Base-by-base conservation (phyloP, 2,113 vertebrate species). In the Phyllostomus discolor region DNA sequence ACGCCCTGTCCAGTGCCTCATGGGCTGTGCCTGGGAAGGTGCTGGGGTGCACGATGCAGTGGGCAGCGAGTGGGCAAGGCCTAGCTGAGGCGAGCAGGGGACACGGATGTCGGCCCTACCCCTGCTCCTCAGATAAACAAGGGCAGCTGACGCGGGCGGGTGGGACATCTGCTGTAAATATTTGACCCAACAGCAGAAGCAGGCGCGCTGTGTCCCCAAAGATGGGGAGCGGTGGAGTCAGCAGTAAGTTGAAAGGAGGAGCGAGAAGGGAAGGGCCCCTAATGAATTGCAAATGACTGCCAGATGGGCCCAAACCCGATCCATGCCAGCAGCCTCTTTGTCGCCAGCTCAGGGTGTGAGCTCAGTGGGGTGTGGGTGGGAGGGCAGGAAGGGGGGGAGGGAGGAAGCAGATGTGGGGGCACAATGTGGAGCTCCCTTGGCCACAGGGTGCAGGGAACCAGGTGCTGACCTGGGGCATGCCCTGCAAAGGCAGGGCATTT, bases 211-310 rank as follows among this genome's bases (percentile, higher is more conserved):
- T 41, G 79, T 90, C 95, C 96, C 97, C 66, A 70, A 1, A 0
- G 97, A 91, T 0, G 81, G 95, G 86, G 94, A 72, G 85, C 5
- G 28, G 28, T 94, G 19, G 93, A 96, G 95, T 90, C 95, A 94
- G 98, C 76, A 0, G 5, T 0, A 78, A 88, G 96, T 91, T 92
- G 86, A 92, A 96, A 94, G 84, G 57, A 38, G 91, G 83, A 73
- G 59, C 31, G 48, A 73, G 50, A 52, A 78, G 50, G 70, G 91
- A 83, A 95, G 75, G 38, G 93, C 94, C 96, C 16, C 95, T 84
- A 96, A 97, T 79, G 96, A 94, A 95, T 92, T 69, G 59, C 97
- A 97, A 97, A 97, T 86, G 95, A 79, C 87, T 85, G 48, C 96
- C 98, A 97, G 97, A 96, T 97, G 98, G 96, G 91, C 88, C 24